Percentiles rank a stretch among this genome's conserved stretches.
Conservation (phyloP, 1,140 invertebrate genomes). For the Sipha flava region DNA sequence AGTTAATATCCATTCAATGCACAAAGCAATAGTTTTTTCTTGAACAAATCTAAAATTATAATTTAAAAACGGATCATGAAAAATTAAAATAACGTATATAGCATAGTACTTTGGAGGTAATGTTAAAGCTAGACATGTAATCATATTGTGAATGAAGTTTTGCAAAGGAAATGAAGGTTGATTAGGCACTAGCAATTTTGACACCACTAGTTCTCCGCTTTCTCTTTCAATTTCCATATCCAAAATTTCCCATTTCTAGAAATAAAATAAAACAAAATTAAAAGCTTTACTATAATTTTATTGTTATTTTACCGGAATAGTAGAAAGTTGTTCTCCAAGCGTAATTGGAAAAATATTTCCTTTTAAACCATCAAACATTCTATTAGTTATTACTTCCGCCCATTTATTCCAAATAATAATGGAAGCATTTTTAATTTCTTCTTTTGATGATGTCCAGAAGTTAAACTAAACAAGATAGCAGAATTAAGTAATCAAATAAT, state of each 20-base stretch:
- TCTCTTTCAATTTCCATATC: conserved; percentile 30
- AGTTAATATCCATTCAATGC: conserved; percentile 7
- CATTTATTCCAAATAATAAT: conserved; percentile 15
- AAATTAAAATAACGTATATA: neutral
- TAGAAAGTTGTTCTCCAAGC: conserved; percentile 17
- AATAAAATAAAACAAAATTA: neutral
- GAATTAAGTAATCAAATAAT: too few species aligned
- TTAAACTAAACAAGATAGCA: conserved; percentile 2
- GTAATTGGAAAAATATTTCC: conserved; percentile 19
- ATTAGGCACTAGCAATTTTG: conserved; percentile 24
- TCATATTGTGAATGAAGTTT: conserved; percentile 18
- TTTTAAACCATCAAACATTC: neutral
- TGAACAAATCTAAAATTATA: conserved; percentile 14
- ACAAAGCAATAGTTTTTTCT: neutral
- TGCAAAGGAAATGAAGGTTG: conserved; percentile 31
- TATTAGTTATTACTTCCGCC: neutral
- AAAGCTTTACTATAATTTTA: neutral
- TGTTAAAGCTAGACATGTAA: neutral
- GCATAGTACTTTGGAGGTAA: conserved; percentile 16
- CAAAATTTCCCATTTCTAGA: conserved; percentile 29
- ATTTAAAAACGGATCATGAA: neutral
- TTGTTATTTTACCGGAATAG: neutral
- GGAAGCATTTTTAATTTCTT: neutral
- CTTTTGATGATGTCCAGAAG: conserved; percentile 18
- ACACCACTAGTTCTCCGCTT: conserved; percentile 19